Base-by-base conservation (phyloP, 2,888 invertebrate species). In the Theretra japonica region DNA sequence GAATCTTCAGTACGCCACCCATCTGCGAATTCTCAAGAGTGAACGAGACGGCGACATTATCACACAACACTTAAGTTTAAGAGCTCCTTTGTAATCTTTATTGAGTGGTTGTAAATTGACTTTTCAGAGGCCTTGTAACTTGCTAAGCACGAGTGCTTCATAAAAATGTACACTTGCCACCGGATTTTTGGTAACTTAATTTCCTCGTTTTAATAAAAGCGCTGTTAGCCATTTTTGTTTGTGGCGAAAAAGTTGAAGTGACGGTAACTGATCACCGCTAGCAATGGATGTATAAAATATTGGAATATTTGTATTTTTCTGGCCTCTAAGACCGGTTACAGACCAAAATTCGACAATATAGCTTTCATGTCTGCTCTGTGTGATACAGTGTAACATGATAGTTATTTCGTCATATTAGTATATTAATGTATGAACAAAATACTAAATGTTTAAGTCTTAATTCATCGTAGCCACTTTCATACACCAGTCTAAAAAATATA, bases 41-140 rank as follows among this genome's bases (percentile, higher is more conserved):
- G 77, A 83, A 76, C 70, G 84, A 83, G 86, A 85, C 59, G 50
- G 79, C 71, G 71, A 79, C 80, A 84, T 86, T 82, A 87, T 82
- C 83, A 83, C 81, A 82, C 83, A 83, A 85, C 82, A 86, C 86
- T 87, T 85, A 84, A 86, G 83, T 81, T 82, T 79, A 84, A 82
- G 81, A 81, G 80, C 78, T 75, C 77, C 82, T 84, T 82, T 83
- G 84, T 88, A 86, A 88, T 86, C 84, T 83, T 83, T 85, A 86
- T 86, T 84, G 86, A 86, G 86, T 83, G 82, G 78, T 81, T 81
- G 83, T 87, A 88, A 86, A 88, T 88, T 86, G 84, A 86, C 86
- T 85, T 83, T 62, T 50, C 21, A 70, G 60, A n/a, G 62, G 62
- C 21, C 21, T 56, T 70, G 53, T 62, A 70, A 70, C 30, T 62